phyloP scores from a whole-genome alignment of 2,113 vertebrate genomes.

The Thunnus maccoyii region DNA sequence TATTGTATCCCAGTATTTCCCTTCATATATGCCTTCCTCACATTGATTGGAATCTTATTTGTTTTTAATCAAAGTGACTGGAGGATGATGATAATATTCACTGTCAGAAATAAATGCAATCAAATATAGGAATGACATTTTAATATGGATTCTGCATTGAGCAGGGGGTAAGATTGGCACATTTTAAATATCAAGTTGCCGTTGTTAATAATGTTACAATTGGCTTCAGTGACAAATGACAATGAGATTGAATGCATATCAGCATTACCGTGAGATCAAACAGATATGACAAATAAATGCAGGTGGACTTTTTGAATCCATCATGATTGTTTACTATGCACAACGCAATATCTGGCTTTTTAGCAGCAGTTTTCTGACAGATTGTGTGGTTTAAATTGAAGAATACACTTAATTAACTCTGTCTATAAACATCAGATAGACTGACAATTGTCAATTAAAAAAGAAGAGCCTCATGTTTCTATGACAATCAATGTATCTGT shows the following conservation, averaged over 20 bases:
- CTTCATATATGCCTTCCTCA: slow-evolving; percentile 58
- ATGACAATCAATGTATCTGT: neutral
- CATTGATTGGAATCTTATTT: slow-evolving; percentile 82
- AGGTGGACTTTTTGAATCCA: slow-evolving; percentile 67
- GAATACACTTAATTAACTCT: slow-evolving; percentile 49
- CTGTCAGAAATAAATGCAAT: slow-evolving; percentile 82
- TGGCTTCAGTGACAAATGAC: slow-evolving; percentile 80
- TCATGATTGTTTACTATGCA: slow-evolving; percentile 60
- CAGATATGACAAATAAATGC: slow-evolving; percentile 79
- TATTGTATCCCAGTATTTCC: slow-evolving; percentile 37
- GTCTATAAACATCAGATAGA: slow-evolving; percentile 45
- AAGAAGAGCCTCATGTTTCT: slow-evolving; percentile 24
- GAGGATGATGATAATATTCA: slow-evolving; percentile 76
- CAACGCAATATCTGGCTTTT: slow-evolving; percentile 44
- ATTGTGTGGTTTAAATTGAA: slow-evolving; percentile 49
- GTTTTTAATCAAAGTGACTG: slow-evolving; percentile 84
- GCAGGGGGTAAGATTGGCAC: slow-evolving; percentile 81
- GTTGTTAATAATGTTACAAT: slow-evolving; percentile 80
- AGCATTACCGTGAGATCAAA: slow-evolving; percentile 76
- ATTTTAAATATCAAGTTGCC: slow-evolving; percentile 84
- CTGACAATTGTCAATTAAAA: slow-evolving; percentile 51
- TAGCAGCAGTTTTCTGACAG: slow-evolving; percentile 54
- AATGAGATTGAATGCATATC: slow-evolving; percentile 78
- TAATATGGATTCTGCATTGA: slow-evolving; percentile 80
- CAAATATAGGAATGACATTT: slow-evolving; percentile 84